phyloP scores from a whole-genome alignment of 2,888 invertebrate species.

The Pediacus dermestoides region DNA sequence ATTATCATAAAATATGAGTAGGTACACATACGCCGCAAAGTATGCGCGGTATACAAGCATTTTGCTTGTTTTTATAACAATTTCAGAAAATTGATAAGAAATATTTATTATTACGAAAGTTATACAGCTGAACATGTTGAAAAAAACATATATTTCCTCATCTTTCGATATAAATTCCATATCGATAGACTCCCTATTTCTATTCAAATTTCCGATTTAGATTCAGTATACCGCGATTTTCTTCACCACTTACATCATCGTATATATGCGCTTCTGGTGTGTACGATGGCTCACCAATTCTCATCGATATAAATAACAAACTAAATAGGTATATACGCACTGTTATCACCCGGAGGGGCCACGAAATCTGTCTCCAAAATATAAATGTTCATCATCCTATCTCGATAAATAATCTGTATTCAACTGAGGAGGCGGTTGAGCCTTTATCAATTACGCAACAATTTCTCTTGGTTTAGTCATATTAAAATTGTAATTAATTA shows the following conservation, averaged over 20 bases:
- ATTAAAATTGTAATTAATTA: no score
- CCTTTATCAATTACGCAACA: no score
- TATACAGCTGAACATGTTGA: constrained; percentile 8
- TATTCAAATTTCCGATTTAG: constrained; percentile 41
- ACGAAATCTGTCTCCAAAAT: constrained; percentile 8
- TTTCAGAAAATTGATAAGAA: constrained; percentile 1
- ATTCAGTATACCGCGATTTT: constrained; percentile 36
- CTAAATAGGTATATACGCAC: constrained; percentile 14
- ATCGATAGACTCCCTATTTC: constrained; percentile 30
- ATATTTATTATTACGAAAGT: not conserved
- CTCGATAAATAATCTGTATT: no score
- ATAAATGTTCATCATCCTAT: no score
- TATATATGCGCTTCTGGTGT: constrained; percentile 25
- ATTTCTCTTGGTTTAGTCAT: no score
- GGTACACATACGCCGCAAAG: no score
- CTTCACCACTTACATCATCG: constrained; percentile 34
- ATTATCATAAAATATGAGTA: no score
- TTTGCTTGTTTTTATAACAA: no score
- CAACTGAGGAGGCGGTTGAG: no score
- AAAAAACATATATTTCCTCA: constrained; percentile 15
- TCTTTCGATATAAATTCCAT: constrained; percentile 11
- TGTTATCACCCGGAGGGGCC: constrained; percentile 10
- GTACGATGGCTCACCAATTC: constrained; percentile 10
- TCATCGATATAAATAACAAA: constrained; percentile 21
- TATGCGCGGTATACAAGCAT: no score